These are phyloP conservation scores for Lerista edwardsae DNA, from an alignment of 2,797 vertebrate genomes.

Conservation along the genomic window DNA sequence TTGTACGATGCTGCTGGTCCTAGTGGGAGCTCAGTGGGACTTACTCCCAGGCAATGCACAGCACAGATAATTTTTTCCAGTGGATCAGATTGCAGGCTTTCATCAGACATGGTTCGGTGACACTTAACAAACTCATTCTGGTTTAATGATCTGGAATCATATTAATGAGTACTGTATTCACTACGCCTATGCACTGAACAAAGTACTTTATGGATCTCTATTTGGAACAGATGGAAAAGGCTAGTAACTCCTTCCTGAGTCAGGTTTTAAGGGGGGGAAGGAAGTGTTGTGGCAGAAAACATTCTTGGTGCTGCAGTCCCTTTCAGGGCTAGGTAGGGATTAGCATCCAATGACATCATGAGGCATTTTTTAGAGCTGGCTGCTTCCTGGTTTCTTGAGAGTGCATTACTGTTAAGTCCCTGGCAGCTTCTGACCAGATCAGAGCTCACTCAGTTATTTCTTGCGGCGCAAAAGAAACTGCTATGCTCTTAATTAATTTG, in stretches of 20 bases:
- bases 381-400: conserved; percentile 23
- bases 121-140: neutral
- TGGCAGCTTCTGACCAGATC: conserved; percentile 6
- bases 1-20: neutral
- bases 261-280: neutral
- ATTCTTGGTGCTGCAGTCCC: neutral
- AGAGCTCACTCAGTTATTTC: neutral
- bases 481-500: neutral
- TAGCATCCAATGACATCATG: conserved; percentile 17
- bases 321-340: conserved; percentile 17
- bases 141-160: neutral
- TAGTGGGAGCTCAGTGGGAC: neutral
- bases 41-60: too few species aligned
- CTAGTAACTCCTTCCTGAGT: neutral
- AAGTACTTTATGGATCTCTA: neutral
- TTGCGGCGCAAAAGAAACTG: neutral
- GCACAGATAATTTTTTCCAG: too few species aligned
- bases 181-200: neutral
- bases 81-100: neutral
- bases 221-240: neutral
- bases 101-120: neutral
- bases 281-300: neutral
- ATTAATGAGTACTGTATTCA: neutral
- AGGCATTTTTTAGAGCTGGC: neutral
- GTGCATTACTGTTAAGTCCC: neutral